phyloP scores from a whole-genome alignment of 2,888 invertebrate species.

The Resseliella maxima region DNA sequence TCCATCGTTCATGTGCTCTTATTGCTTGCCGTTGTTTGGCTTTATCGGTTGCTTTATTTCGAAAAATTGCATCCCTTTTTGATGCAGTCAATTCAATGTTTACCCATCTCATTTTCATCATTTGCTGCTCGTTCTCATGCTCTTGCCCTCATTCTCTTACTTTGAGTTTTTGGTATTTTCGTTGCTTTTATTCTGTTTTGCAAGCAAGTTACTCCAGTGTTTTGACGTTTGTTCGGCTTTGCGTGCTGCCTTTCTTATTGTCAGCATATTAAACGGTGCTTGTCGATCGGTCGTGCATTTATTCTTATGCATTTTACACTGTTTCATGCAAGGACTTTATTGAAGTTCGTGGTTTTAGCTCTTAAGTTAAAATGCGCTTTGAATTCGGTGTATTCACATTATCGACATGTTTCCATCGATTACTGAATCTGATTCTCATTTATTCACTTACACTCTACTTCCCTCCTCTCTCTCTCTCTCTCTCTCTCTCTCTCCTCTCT shows the following conservation, averaged over 20 bases:
- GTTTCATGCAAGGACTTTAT: not conserved
- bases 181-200: not conserved
- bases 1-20: not conserved
- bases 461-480: not conserved
- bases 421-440: not conserved
- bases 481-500: too few relatives aligned
- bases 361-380: not conserved
- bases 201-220: not conserved
- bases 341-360: not conserved
- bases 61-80: slow-evolving; percentile 15
- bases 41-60: not conserved
- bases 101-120: too few relatives aligned
- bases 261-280: not conserved
- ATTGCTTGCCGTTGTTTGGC: not conserved
- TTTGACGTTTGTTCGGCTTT: slow-evolving; percentile 15
- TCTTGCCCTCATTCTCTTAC: not conserved
- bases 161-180: not conserved
- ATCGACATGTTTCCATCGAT: slow-evolving; percentile 19
- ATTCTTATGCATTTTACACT: not conserved
- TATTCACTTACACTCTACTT: not conserved
- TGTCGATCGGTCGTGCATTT: not conserved
- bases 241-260: not conserved
- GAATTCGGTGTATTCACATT: slow-evolving; percentile 30
- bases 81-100: not conserved
- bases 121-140: not conserved